phyloP scores from a whole-genome alignment of 2,113 vertebrate genomes.

The Peucedramus taeniatus region DNA sequence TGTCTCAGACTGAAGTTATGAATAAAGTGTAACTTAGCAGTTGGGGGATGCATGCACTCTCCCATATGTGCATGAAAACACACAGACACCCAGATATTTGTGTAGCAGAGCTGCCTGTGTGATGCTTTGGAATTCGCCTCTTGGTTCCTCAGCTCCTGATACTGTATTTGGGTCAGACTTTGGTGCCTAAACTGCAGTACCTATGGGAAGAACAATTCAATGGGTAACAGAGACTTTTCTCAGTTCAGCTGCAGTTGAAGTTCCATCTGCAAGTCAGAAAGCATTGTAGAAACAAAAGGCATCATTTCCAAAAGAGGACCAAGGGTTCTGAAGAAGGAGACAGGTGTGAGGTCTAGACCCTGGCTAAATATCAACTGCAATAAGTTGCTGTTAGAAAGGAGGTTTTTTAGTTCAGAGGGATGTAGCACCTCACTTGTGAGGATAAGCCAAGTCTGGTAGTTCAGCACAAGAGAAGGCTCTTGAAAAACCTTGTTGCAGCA shows the following conservation, averaged over 20 bases:
- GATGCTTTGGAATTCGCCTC: background rate
- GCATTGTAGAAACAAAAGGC: background rate
- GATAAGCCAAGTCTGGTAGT: background rate
- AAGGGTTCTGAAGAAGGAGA: background rate
- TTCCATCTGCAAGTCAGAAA: background rate
- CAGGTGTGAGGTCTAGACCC: background rate
- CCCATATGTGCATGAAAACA: rapidly evolving
- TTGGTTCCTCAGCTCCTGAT: background rate
- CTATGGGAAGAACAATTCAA: background rate
- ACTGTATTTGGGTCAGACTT: background rate
- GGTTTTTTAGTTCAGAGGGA: background rate
- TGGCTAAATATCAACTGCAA: background rate
- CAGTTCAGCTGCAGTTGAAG: background rate
- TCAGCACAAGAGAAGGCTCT: background rate
- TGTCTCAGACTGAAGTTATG: constrained; percentile 38
- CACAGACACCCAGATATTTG: background rate
- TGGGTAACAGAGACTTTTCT: background rate
- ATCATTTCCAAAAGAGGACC: background rate
- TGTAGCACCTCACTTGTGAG: background rate
- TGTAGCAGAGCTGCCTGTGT: background rate
- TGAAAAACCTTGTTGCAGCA: background rate
- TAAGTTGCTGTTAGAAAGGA: background rate
- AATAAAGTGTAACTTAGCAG: constrained; percentile 40
- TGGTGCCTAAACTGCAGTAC: background rate
- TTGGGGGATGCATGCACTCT: too few species aligned